Evolutionary conservation across 2,888 invertebrate genomes (phyloP).

Genomic region (Tipula unca): DNA sequence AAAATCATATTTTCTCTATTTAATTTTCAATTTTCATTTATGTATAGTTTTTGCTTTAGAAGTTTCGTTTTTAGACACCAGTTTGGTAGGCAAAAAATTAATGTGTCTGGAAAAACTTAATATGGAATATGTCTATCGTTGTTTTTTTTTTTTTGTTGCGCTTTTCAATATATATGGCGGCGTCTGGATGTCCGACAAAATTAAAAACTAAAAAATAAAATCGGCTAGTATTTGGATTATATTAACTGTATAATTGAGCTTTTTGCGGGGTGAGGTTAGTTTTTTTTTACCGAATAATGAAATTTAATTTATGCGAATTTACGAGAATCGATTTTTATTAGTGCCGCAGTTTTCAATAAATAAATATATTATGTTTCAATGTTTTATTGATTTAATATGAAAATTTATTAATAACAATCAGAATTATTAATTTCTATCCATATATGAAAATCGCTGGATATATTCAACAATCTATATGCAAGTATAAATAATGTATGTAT

Average conservation of each 20-base stretch:
- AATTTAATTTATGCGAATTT: too few relatives aligned
- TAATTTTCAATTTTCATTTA: not conserved
- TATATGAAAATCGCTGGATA: not conserved
- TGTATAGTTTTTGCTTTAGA: not conserved
- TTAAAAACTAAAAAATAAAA: not conserved
- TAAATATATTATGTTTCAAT: not conserved
- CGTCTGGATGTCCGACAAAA: not conserved
- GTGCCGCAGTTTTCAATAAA: not conserved
- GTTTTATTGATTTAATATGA: too few relatives aligned
- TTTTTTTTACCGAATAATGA: not conserved
- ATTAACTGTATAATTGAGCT: not conserved
- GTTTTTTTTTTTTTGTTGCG: too few relatives aligned
- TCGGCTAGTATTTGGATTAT: not conserved
- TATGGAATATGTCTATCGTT: not conserved
- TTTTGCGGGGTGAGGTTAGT: not conserved
- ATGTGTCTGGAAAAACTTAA: not conserved
- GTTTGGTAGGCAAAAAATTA: not conserved
- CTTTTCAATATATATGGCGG: not conserved
- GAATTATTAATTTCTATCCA: not conserved
- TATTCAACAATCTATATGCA: too few relatives aligned
- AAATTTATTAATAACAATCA: not conserved
- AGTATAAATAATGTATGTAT: not conserved
- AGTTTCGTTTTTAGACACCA: not conserved
- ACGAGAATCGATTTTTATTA: too few relatives aligned
- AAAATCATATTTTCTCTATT: not conserved